These are phyloP conservation scores for Myiotriccus ornatus DNA, from an alignment of 2,797 vertebrate species.

Conservation along the genomic window DNA sequence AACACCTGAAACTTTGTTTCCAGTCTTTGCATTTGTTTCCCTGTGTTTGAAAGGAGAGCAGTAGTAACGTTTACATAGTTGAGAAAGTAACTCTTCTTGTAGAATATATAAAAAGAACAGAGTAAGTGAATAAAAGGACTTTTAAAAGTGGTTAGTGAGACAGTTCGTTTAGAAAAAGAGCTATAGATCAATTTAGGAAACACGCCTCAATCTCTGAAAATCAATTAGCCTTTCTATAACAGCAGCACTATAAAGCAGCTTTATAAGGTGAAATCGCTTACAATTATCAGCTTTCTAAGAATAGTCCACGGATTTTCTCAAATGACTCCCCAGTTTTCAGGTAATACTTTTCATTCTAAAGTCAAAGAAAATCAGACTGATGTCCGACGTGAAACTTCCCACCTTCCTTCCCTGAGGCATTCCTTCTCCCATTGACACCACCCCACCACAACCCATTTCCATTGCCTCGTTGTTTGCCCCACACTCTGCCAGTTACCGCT, in stretches of 20 bases:
- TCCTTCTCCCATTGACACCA: neutral
- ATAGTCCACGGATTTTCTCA: neutral
- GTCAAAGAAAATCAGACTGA: neutral
- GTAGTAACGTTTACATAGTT: neutral
- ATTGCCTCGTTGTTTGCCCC: accelerated
- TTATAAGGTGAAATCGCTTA: neutral
- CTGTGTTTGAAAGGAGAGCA: neutral
- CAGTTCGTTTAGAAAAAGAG: neutral
- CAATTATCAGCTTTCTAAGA: neutral
- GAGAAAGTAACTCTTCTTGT: neutral
- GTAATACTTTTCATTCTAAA: neutral
- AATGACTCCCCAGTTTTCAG: neutral
- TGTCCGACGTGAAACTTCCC: neutral
- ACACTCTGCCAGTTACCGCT: neutral
- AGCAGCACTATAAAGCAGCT: neutral
- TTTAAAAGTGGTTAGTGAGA: neutral
- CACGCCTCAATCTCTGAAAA: neutral
- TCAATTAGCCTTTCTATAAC: neutral
- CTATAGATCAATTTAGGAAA: neutral
- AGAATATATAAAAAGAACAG: neutral
- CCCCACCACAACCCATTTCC: neutral
- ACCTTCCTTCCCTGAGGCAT: neutral
- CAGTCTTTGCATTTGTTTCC: neutral
- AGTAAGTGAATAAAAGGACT: neutral
- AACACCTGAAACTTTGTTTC: neutral